Evolutionary conservation across 1,140 invertebrate species (phyloP), one percentile per base, ranked within the genome.

Genomic region (Propsilocerus akamusi): DNA sequence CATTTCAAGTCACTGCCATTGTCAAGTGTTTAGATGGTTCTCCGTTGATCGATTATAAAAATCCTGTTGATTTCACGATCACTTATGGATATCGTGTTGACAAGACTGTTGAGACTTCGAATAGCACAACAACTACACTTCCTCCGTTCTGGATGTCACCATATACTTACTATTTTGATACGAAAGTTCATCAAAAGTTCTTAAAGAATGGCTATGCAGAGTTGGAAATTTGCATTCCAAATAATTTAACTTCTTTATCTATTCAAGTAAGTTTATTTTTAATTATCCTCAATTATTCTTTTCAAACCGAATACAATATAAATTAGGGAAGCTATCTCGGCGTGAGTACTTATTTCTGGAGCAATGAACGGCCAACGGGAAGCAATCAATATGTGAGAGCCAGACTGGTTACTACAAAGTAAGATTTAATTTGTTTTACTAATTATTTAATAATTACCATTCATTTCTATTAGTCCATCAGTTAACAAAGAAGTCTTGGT

Each of bases 401-500:
- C 5, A 73, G 71, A 34, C 58, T 92, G 3, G 67, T 79, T 53
- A 82, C 83, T 0, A 72, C 78, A 51, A 76, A 59, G 63, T 65
- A 48, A 55, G 17, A 17, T n/a, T 41, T 41, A 20, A 6, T 20
- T 14, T 14, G 14, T 37, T 34, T 7, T 20, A 41, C 3, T 37
- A 3, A 41, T 20, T 41, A 20, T 5, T 41, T 7, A 41, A 17
- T 41, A 5, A 17, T 41, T 4, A 37, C 20, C 20, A 58, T 56
- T 23, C 32, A 4, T 49, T 24, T 10, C 52, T 51, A 5, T 12
- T 20, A 64, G 73, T 26, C 79, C 80, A 1, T 70, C 66, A 48
- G 77, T 81, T 49, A 86, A 85, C 55, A 73, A 79, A 53, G 83
- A 90, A 52, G 71, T 94, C n/a, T 74, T 81, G 49, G 75, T 94